Evolutionary conservation across 2,113 vertebrate species (phyloP).

Genomic region (Nycticebus coucang): DNA sequence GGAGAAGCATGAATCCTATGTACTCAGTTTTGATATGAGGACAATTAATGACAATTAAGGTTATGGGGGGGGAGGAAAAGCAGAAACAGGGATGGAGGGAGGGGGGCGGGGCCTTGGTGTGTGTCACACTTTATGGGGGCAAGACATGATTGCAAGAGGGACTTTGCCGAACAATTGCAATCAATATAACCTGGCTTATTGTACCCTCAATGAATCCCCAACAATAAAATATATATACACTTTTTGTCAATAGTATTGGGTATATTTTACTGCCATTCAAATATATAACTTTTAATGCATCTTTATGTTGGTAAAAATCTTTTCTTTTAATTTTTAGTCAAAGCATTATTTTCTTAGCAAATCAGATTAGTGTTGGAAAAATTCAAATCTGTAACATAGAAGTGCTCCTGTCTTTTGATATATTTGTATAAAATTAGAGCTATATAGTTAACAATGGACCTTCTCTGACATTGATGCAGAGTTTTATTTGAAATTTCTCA

Average conservation of each 20-base stretch:
- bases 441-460: neutral
- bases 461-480: neutral
- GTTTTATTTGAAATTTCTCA: neutral
- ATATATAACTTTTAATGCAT: neutral
- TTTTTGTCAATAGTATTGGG: neutral
- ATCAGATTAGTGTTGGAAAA: neutral
- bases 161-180: no score
- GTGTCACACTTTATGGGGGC: no score
- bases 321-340: neutral
- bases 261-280: neutral
- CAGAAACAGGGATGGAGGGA: no score
- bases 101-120: no score
- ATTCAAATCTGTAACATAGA: neutral
- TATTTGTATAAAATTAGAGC: neutral
- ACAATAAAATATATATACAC: no score
- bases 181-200: no score
- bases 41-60: no score
- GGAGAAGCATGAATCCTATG: no score
- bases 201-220: no score
- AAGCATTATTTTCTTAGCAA: neutral
- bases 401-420: neutral
- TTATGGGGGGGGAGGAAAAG: no score
- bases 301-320: neutral
- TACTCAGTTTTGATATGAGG: no score
- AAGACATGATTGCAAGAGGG: no score